Evolutionary conservation across 1,140 invertebrate species (phyloP), one percentile per base, ranked within the genome.

Genomic region (Penaeus japonicus): DNA sequence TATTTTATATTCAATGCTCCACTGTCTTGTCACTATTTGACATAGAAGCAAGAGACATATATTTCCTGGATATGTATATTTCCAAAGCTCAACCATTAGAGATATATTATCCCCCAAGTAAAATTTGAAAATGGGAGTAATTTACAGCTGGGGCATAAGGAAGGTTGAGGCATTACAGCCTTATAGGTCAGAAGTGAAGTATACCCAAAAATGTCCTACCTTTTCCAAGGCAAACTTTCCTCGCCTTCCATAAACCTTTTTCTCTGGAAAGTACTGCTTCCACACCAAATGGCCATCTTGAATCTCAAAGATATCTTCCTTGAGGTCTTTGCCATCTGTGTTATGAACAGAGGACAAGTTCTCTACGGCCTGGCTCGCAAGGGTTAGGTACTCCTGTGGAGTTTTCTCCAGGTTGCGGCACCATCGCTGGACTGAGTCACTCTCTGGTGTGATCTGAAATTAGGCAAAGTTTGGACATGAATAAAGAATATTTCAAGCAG

Each of bases 161-260:
- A n/a, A n/a, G n/a, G n/a, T n/a, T n/a, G n/a, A n/a, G n/a, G n/a
- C n/a, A n/a, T n/a, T n/a, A n/a, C n/a, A n/a, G n/a, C n/a, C n/a
- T n/a, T n/a, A n/a, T n/a, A n/a, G n/a, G n/a, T n/a, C n/a, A 47
- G 15, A 47, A 47, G 47, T 47, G 15, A 47, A 47, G 15, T 47
- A 15, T 1, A 47, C 15, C 47, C n/a, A 24, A 15, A 10, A 30
- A 27, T 73, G 18, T 7, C 35, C 24, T 59, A 86, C 85, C 77
- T 80, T 86, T 18, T 86, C 85, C 39, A 86, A 59, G 59, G 75
- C 54, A 47, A 86, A 86, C 32, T 65, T 86, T 86, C 85, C 85
- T 62, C 59, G 59, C 47, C 20, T 86, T 17, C 75, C 55, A 27
- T 80, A 80, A 24, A 86, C 78, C 24, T 80, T 53, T 39, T 80